These are phyloP conservation scores for Halesus radiatus DNA, from an alignment of 1,140 invertebrate genomes.

Conservation along the genomic window DNA sequence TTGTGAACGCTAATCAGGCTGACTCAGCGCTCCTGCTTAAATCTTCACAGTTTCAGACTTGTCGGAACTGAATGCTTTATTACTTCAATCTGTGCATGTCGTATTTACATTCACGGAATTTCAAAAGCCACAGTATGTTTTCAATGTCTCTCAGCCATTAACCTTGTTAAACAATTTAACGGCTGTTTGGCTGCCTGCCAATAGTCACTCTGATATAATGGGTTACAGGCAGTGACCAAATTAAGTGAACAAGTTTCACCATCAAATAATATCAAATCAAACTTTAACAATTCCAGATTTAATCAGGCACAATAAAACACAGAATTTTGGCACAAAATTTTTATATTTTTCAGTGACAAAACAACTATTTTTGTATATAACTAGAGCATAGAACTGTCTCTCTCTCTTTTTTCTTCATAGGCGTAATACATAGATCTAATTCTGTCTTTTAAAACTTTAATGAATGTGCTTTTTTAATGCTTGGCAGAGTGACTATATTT, in stretches of 20 bases:
- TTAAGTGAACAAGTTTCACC: background rate
- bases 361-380: too few relatives aligned
- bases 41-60: background rate
- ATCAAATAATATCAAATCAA: background rate
- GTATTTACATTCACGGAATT: background rate
- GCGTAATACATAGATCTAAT: too few relatives aligned
- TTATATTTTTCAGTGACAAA: too few relatives aligned
- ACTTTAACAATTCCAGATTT: background rate
- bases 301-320: too few relatives aligned
- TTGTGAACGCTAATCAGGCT: too few relatives aligned
- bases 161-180: slow-evolving; percentile 31
- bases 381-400: too few relatives aligned
- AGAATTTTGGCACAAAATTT: too few relatives aligned
- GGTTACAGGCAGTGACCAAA: background rate
- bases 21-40: too few relatives aligned
- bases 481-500: too few relatives aligned
- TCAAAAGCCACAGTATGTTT: background rate
- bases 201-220: slow-evolving; percentile 33
- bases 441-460: too few relatives aligned
- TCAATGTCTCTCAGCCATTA: slow-evolving; percentile 35
- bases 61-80: background rate
- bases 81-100: background rate
- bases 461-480: too few relatives aligned
- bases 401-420: too few relatives aligned
- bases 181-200: slow-evolving; percentile 35